These are phyloP conservation scores for Vombatus ursinus DNA, from an alignment of 2,113 vertebrate species.

Conservation along the genomic window DNA sequence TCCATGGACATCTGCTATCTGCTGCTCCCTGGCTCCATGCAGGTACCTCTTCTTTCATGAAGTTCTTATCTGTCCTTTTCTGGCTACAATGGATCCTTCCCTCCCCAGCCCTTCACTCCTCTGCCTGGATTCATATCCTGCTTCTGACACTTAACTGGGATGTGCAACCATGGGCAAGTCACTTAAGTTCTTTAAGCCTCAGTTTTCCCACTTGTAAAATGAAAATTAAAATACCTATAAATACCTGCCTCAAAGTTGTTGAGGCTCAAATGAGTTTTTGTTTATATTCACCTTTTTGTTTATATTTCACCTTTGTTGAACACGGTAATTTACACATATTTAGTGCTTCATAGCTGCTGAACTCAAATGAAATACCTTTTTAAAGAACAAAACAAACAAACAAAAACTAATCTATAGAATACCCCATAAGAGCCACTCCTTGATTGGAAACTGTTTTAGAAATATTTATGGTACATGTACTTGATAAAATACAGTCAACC, in stretches of 20 bases:
- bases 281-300: neutral
- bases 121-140: neutral
- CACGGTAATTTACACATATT: neutral
- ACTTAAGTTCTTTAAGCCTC: neutral
- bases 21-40: neutral
- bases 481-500: too few species aligned
- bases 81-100: neutral
- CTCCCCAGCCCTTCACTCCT: neutral
- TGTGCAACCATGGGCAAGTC: neutral
- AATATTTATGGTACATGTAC: too few species aligned
- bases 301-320: neutral
- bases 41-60: neutral
- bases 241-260: neutral
- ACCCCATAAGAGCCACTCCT: neutral
- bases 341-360: neutral
- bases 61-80: neutral
- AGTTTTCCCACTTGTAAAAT: neutral
- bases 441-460: neutral
- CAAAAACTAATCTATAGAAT: too few species aligned
- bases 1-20: neutral
- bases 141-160: neutral
- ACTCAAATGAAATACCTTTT: neutral
- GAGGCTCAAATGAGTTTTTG: neutral
- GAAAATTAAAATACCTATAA: neutral
- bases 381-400: too few species aligned